phyloP scores from a whole-genome alignment of 2,113 vertebrate species.

The Tupaia chinensis region DNA sequence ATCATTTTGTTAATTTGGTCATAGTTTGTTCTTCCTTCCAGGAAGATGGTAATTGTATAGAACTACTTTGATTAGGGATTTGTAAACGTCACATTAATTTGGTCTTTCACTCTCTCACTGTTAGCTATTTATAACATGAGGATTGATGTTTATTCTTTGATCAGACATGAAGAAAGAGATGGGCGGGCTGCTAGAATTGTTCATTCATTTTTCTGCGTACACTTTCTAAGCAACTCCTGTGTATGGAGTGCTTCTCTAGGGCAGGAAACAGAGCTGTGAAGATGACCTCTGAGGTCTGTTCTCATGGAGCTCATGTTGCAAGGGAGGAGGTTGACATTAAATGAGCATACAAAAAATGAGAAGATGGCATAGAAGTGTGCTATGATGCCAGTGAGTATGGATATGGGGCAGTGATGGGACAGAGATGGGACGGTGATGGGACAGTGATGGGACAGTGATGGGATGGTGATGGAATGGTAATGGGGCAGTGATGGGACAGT shows the following conservation, averaged over 20 bases:
- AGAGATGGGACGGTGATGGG: too few relatives aligned
- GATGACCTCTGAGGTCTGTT: background rate
- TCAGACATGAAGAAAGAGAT: background rate
- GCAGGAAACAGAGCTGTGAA: background rate
- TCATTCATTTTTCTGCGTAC: background rate
- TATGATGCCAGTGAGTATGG: rapidly evolving
- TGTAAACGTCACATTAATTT: conserved; percentile 21
- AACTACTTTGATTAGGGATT: conserved; percentile 50
- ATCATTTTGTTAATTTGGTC: conserved; percentile 41
- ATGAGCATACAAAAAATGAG: background rate
- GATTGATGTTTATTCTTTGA: conserved; percentile 47
- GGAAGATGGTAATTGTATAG: conserved; percentile 11
- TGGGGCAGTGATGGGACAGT: too few relatives aligned
- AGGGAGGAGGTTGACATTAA: background rate
- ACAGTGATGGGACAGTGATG: too few relatives aligned
- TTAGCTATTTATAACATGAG: conserved; percentile 31
- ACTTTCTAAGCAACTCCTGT: background rate
- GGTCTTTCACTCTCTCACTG: background rate
- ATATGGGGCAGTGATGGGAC: too few relatives aligned
- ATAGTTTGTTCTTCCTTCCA: conserved; percentile 32
- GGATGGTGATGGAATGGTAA: too few relatives aligned
- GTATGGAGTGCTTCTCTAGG: background rate
- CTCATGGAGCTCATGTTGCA: background rate
- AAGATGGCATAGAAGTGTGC: rapidly evolving
- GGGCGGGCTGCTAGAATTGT: background rate